Evolutionary conservation across 2,797 vertebrate genomes (phyloP), one percentile per base, ranked within the genome.

Genomic region (Sparus aurata): DNA sequence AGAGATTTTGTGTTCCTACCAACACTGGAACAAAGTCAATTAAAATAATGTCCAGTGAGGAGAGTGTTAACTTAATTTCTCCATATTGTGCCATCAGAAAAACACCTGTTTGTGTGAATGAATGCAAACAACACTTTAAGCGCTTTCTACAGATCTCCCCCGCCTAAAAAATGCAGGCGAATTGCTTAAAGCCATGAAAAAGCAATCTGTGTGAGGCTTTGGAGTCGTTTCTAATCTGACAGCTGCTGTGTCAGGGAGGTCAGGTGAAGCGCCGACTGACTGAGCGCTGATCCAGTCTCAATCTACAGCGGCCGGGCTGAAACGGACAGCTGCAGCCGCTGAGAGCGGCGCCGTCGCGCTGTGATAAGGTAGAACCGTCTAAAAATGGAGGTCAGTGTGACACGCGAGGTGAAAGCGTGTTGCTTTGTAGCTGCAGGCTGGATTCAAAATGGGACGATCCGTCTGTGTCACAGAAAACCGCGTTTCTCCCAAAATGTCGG

Each of bases 381-480:
- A 53, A 49, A 77, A 75, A 80, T 69, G 74, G 81, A 86, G 88
- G 88, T 86, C 85, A 86, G 72, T 75, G 84, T 84, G 82, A 81
- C 85, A 85, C 60, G 11, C 27, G 61, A 12, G 38, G 61, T 45
- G 65, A n/a, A 49, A 3, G 23, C 59, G 57, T 18, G 50, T 16
- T 43, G 76, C 5, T 62, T 25, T 41, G 25, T 30, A 30, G 57
- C 77, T 34, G 2, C 67, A 20, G 80, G 69, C 74, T 13, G 27
- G 57, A 71, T 52, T 70, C 53, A 68, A 18, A 67, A 43, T 23
- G 38, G 18, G 49, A 53, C 4, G 6, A 34, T 34, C 60, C 30
- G 25, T 78, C 55, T 69, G 60, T 73, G 60, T 58, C 81, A n/a
- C 0, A 1, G 68, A 58, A 50, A 68, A 53, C 4, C 23, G n/a